Evolutionary conservation across 2,888 invertebrate species (phyloP).

Genomic region (Drosophila borealis): DNA sequence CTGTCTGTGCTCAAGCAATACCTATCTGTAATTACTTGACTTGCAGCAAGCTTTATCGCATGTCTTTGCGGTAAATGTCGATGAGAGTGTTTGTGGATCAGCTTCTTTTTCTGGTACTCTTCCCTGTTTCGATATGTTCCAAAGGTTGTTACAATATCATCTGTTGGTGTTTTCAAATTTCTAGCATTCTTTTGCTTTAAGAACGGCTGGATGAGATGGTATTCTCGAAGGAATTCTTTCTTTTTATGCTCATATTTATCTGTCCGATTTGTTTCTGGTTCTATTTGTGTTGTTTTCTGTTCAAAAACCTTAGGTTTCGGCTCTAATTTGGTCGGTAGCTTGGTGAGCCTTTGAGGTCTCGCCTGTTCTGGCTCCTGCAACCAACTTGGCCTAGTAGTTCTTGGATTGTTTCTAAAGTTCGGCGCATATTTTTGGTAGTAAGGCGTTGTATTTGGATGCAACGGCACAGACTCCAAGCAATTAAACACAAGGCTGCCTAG

Average conservation of each 20-base stretch:
- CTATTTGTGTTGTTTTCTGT: neutral
- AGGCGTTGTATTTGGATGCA: neutral
- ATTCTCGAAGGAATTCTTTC: neutral
- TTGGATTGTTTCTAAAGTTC: neutral
- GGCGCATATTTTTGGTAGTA: slow-evolving; percentile 5
- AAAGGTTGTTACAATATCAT: neutral
- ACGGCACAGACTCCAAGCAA: neutral
- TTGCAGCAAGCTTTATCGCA: no score
- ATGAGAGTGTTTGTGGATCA: neutral
- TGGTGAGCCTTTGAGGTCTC: neutral
- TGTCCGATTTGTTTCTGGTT: neutral
- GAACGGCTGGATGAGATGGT: neutral
- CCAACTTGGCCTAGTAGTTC: neutral
- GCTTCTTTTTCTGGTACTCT: neutral
- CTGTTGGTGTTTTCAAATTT: neutral
- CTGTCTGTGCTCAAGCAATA: no score
- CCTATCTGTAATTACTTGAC: neutral
- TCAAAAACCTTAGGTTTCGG: neutral
- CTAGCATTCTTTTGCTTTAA: neutral
- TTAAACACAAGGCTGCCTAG: neutral
- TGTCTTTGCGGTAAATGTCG: no score
- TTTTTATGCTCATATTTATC: neutral
- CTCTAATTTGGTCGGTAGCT: no score
- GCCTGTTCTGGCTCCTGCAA: neutral
- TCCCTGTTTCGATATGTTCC: no score